A percentile compares a stretch with the other conserved stretches of the same genome.
Conservation (phyloP, 2,888 invertebrate genomes). For the Dynastes tityus region DNA sequence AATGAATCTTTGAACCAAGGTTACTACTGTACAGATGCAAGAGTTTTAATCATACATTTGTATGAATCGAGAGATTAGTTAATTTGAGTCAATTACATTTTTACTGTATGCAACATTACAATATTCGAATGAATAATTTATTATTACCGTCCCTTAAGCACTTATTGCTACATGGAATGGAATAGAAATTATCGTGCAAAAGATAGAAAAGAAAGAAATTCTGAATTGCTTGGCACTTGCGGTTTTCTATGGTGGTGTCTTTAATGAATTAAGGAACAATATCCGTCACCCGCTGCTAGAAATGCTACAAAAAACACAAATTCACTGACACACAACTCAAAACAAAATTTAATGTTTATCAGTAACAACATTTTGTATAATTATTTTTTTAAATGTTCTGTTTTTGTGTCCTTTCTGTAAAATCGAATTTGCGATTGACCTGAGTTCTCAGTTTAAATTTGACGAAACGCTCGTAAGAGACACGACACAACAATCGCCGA, state of each 20-base stretch:
- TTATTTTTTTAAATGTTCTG: not conserved
- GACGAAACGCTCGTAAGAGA: not conserved
- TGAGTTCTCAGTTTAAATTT: not conserved
- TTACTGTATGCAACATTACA: too few species aligned
- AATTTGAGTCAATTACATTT: too few species aligned
- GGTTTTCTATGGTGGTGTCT: slow-evolving; percentile 4
- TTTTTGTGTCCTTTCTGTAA: not conserved
- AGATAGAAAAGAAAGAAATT: slow-evolving; percentile 10
- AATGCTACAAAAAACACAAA: slow-evolving; percentile 16
- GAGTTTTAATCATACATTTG: too few species aligned
- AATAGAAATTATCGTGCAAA: slow-evolving; percentile 15
- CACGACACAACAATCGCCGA: slow-evolving; percentile 2
- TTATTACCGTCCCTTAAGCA: too few species aligned
- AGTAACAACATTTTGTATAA: not conserved
- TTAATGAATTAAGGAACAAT: slow-evolving; percentile 14
- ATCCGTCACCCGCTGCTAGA: slow-evolving; percentile 10
- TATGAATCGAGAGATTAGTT: too few species aligned
- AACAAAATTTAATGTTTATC: slow-evolving; percentile 18
- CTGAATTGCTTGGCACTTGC: slow-evolving; percentile 30
- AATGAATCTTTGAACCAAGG: not conserved
- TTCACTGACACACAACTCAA: slow-evolving; percentile 31
- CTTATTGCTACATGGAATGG: slow-evolving; percentile 11
- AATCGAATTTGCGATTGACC: not conserved
- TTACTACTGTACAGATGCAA: too few species aligned
- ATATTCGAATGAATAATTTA: too few species aligned